phyloP scores from a whole-genome alignment of 2,888 invertebrate genomes.

The Germaria angustata region DNA sequence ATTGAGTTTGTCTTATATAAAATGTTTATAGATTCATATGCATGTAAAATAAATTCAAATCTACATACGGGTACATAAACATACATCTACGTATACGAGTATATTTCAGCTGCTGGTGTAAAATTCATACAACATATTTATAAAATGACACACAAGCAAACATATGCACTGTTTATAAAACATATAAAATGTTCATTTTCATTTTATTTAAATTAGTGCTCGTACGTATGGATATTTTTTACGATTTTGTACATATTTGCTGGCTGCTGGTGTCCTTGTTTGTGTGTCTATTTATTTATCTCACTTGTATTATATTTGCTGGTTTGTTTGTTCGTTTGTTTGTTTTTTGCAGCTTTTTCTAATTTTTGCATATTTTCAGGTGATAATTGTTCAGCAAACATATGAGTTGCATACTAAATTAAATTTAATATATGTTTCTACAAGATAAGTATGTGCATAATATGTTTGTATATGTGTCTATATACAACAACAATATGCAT shows the following conservation, averaged over 20 bases:
- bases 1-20: slow-evolving; percentile 31
- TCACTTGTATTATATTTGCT: slow-evolving; percentile 21
- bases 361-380: slow-evolving; percentile 80
- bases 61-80: background rate
- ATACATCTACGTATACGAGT: background rate
- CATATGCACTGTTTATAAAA: slow-evolving; percentile 61
- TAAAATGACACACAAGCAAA: slow-evolving; percentile 56
- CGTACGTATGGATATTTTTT: slow-evolving; percentile 51
- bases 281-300: slow-evolving; percentile 36
- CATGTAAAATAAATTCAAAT: no score
- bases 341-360: slow-evolving; percentile 70
- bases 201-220: slow-evolving; percentile 67
- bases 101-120: slow-evolving; percentile 6
- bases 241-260: slow-evolving; percentile 22
- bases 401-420: slow-evolving; percentile 77
- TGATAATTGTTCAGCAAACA: slow-evolving; percentile 79
- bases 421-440: slow-evolving; percentile 67
- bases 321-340: no score
- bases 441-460: background rate
- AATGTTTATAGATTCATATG: background rate
- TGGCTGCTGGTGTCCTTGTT: slow-evolving; percentile 21
- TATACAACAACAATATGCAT: slow-evolving; percentile 53
- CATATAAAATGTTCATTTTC: slow-evolving; percentile 62
- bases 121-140: slow-evolving; percentile 55
- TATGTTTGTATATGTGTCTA: slow-evolving; percentile 37